phyloP scores from a whole-genome alignment of 2,888 invertebrate species.

The Zonitis immaculata region DNA sequence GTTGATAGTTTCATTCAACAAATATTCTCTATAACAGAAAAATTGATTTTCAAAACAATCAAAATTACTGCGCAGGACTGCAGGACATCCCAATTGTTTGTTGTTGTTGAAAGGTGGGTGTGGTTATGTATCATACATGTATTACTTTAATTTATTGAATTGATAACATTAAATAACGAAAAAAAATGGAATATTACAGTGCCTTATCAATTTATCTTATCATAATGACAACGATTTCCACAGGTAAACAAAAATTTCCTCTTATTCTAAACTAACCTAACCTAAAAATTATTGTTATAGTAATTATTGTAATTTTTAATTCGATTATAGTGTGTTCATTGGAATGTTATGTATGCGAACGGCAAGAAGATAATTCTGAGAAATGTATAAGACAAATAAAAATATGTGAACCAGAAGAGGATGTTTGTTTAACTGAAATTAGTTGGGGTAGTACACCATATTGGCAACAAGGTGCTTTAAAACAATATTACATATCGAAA shows the following conservation, averaged over 20 bases:
- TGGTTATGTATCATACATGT: constrained; percentile 14
- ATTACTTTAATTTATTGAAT: constrained; percentile 12
- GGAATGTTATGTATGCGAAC: constrained; percentile 93
- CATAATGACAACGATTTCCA: constrained; percentile 16
- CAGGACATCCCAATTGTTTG: background rate
- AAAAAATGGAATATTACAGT: constrained; percentile 17
- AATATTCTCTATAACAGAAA: background rate
- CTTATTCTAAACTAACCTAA: background rate
- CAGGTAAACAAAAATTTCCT: constrained; percentile 15
- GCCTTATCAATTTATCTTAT: constrained; percentile 18
- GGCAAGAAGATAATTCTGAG: constrained; percentile 87
- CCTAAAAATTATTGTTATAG: background rate
- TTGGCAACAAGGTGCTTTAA: constrained; percentile 88
- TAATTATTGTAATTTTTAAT: background rate
- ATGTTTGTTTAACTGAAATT: constrained; percentile 83
- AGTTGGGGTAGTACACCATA: constrained; percentile 96
- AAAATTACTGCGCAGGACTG: background rate
- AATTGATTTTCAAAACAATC: background rate
- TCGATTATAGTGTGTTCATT: constrained; percentile 50
- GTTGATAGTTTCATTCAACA: too few relatives aligned
- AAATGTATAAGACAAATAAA: constrained; percentile 90
- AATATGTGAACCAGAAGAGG: constrained; percentile 83
- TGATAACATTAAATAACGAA: constrained; percentile 10
- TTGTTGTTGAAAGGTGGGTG: constrained; percentile 11
- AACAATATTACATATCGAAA: constrained; percentile 91